A percentile compares a stretch with the other conserved stretches of the same genome.
These are phyloP conservation scores for Amiota communis DNA, from an alignment of 2,888 invertebrate species.

Conservation along the genomic window DNA sequence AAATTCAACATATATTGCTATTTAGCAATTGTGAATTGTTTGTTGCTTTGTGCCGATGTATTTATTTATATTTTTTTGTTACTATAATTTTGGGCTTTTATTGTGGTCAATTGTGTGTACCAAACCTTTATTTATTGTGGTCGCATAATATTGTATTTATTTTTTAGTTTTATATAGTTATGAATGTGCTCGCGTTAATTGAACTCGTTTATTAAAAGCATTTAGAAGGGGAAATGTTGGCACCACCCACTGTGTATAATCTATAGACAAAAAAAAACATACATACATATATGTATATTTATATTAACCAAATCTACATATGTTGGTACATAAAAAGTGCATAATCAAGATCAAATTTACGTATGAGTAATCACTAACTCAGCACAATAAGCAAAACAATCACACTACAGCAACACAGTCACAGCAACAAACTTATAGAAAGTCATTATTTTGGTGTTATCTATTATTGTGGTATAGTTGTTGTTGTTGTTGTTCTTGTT, in stretches of 20 bases:
- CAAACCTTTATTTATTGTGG: slow-evolving; percentile 15
- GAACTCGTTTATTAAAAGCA: slow-evolving; percentile 16
- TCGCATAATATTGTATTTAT: slow-evolving; percentile 4
- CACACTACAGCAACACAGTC: not conserved
- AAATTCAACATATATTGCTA: too few species aligned
- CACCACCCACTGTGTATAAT: not conserved
- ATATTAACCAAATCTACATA: not conserved
- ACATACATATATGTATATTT: not conserved
- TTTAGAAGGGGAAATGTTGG: slow-evolving; percentile 14
- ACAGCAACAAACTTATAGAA: not conserved
- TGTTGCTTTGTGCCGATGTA: not conserved
- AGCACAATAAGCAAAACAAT: not conserved
- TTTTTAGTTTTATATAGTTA: not conserved
- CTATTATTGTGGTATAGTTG: too few species aligned
- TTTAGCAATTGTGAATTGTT: too few species aligned
- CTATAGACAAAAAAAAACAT: not conserved
- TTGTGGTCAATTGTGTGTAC: slow-evolving; percentile 11
- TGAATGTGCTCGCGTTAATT: slow-evolving; percentile 10
- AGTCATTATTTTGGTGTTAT: not conserved
- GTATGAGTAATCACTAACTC: slow-evolving; percentile 19
- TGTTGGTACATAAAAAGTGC: slow-evolving; percentile 9
- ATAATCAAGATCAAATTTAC: slow-evolving; percentile 2
- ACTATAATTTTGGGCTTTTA: not conserved
- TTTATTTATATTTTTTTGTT: not conserved
- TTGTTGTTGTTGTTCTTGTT: not conserved